Percentiles rank a stretch among this genome's conserved stretches.
These are phyloP conservation scores for Diorhabda carinulata DNA, from an alignment of 1,140 invertebrate genomes.

Conservation along the genomic window DNA sequence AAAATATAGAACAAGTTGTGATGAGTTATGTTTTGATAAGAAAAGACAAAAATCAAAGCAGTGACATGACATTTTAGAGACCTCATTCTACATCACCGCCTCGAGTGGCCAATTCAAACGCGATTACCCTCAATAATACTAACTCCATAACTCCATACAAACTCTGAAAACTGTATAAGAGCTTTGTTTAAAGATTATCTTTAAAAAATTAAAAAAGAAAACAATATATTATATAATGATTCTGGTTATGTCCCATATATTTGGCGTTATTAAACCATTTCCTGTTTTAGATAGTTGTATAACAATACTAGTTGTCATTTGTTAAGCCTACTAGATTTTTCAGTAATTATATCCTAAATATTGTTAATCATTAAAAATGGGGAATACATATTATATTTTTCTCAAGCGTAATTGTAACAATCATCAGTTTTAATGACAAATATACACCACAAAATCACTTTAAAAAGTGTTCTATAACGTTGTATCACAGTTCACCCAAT, in stretches of 20 bases:
- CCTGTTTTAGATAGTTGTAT: background rate
- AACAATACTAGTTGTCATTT: slow-evolving; percentile 13
- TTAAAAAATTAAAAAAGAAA: background rate
- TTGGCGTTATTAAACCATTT: background rate
- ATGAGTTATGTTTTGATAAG: too few species aligned
- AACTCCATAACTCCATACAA: background rate
- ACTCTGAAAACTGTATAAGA: background rate
- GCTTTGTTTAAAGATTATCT: background rate
- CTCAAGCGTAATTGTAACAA: slow-evolving; percentile 36
- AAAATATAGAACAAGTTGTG: too few species aligned
- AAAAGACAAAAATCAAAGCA: too few species aligned
- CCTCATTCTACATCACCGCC: too few species aligned
- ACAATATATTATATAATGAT: background rate
- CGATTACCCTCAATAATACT: background rate
- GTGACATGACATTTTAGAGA: too few species aligned
- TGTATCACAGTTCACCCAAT: slow-evolving; percentile 44
- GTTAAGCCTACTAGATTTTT: slow-evolving; percentile 27
- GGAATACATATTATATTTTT: slow-evolving; percentile 29
- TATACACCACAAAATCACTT: slow-evolving; percentile 18
- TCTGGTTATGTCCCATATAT: too few species aligned
- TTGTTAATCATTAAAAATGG: slow-evolving; percentile 18
- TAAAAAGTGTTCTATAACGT: slow-evolving; percentile 21
- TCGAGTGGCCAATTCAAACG: too few species aligned
- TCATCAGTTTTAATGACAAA: slow-evolving; percentile 21
- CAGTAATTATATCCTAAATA: slow-evolving; percentile 28